A percentile compares a stretch with the other conserved stretches of the same genome.
phyloP scores from a whole-genome alignment of 2,888 invertebrate species.

The Aphodius granarius region DNA sequence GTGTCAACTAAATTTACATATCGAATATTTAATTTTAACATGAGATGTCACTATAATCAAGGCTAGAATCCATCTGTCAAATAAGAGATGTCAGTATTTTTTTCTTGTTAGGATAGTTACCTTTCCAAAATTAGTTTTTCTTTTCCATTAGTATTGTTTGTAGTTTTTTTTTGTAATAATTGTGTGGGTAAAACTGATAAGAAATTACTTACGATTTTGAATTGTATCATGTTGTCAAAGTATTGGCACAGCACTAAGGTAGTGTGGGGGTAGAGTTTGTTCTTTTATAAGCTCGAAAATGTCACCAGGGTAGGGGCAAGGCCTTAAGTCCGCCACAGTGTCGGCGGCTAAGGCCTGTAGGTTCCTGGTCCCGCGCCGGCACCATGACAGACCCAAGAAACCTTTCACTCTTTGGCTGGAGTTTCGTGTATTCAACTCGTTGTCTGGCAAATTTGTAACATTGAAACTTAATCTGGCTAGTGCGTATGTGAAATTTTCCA shows the following conservation, averaged over 20 bases:
- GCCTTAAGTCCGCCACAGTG: conserved; percentile 38
- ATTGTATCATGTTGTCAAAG: conserved; percentile 46
- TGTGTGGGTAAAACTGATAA: background rate
- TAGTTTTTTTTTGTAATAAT: background rate
- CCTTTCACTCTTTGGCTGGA: conserved; percentile 17
- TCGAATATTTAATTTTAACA: background rate
- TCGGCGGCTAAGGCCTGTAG: conserved; percentile 24
- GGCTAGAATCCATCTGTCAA: background rate
- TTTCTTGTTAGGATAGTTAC: too few species aligned
- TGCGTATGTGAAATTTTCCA: background rate
- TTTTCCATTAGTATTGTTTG: too few species aligned
- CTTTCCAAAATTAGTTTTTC: too few species aligned
- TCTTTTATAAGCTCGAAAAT: conserved; percentile 50
- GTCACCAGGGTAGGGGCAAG: conserved; percentile 49
- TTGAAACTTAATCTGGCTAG: background rate
- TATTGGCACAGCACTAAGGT: conserved; percentile 51
- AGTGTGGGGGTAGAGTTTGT: conserved; percentile 49
- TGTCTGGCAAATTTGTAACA: conserved; percentile 2
- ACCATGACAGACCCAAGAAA: conserved; percentile 9
- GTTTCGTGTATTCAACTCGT: background rate
- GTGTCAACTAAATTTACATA: background rate
- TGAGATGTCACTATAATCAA: background rate
- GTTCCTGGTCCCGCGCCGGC: conserved; percentile 40
- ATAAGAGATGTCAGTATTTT: background rate
- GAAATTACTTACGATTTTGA: conserved; percentile 50